phyloP scores from a whole-genome alignment of 2,113 vertebrate species.

The Oxygymnocypris stewartii region DNA sequence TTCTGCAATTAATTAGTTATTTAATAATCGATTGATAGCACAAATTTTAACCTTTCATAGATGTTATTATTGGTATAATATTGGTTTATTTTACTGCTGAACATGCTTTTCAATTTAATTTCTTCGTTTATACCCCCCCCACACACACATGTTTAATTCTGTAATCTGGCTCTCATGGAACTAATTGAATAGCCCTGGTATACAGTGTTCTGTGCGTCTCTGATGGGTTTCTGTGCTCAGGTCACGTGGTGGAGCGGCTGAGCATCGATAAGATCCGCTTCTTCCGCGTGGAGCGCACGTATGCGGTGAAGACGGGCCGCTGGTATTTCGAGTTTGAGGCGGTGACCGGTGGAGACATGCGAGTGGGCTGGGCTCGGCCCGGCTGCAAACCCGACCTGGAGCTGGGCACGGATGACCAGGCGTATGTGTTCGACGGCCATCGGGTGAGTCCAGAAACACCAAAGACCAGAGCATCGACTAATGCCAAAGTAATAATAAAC shows the following conservation, averaged over 20 bases:
- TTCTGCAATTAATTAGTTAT: too few relatives aligned
- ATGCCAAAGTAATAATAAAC: too few relatives aligned
- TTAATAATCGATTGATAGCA: too few relatives aligned
- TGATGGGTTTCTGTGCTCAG: conserved; percentile 61
- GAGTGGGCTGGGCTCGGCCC: conserved; percentile 96
- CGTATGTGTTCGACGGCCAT: conserved; percentile 95
- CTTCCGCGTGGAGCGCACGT: conserved; percentile 92
- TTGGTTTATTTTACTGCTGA: too few relatives aligned
- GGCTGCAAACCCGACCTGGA: conserved; percentile 90
- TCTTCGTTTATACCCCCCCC: too few relatives aligned
- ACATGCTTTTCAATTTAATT: too few relatives aligned
- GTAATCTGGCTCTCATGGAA: too few relatives aligned
- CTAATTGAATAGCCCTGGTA: too few relatives aligned
- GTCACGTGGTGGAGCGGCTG: conserved; percentile 84
- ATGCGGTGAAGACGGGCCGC: conserved; percentile 88
- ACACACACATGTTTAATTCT: too few relatives aligned
- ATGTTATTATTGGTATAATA: too few relatives aligned
- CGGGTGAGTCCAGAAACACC: conserved; percentile 77
- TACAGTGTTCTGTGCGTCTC: not conserved
- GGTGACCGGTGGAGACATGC: conserved; percentile 96
- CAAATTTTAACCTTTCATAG: too few relatives aligned
- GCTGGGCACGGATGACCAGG: conserved; percentile 89
- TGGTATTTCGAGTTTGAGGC: conserved; percentile 99
- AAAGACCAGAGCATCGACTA: not conserved
- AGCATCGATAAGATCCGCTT: conserved; percentile 96